Evolutionary conservation across 2,797 vertebrate species (phyloP), one percentile per base, ranked within the genome.

Genomic region (Labroides dimidiatus): DNA sequence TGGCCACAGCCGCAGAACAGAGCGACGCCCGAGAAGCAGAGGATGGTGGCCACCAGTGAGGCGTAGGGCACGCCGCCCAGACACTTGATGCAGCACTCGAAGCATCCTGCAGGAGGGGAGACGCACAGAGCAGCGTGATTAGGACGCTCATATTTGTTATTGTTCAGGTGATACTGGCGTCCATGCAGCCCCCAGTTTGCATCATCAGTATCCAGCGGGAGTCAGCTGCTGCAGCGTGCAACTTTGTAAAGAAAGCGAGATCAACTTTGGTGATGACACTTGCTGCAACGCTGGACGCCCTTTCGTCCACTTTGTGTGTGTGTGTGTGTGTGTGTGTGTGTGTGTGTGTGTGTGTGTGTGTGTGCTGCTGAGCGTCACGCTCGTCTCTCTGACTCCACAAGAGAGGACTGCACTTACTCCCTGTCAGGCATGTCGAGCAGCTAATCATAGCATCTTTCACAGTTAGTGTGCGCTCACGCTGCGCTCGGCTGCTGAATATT

Each of bases 81-180:
- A 94, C 98, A 99, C 91, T 98, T 99, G 95, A 99, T 98, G 93
- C 97, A 99, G 94, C 98, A 99, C 92, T 99, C 97, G 81, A 98
- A 99, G 93, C 97, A 99, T 94, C 98, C 98, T 99, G 90, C 75
- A 92, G 84, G 80, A 65, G 82, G 82, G 53, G 84, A 85, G 30
- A 71, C 62, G 90, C 58, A 89, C 68, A 48, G 7, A 0, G 2
- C 24, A 27, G 2, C 24, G 6, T 27, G 24, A 27, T 27, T 6
- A 3, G 24, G 24, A 27, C 6, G 30, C 30, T 33, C 30, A 33
- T 33, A 8, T 33, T 33, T 33, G 30, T 33, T 33, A 33, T 33
- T 9, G 24, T 9, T 9, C 4, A 9, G 30, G 30, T 33, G 1
- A 33, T 8, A 33, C 30, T 6, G 8, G 5, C 30, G 8, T 33